Percentiles rank a stretch among this genome's conserved stretches.
These are phyloP conservation scores for Lepidothrix coronata DNA, from an alignment of 2,113 vertebrate species.

Conservation along the genomic window DNA sequence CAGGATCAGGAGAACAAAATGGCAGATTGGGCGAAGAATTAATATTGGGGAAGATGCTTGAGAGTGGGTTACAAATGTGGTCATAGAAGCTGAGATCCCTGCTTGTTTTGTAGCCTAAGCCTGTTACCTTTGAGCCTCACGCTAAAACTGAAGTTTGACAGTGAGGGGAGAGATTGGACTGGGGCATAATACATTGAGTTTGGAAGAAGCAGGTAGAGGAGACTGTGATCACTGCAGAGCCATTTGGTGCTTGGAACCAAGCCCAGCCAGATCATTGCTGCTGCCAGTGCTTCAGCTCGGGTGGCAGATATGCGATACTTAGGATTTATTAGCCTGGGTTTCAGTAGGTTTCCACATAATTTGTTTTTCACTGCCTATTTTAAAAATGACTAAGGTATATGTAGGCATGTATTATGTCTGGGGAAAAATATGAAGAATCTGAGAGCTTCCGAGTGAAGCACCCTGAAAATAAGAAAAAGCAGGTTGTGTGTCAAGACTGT, in stretches of 20 bases:
- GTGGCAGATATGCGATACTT: not conserved
- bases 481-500: fast-evolving
- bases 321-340: not conserved
- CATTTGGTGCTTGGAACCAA: constrained; percentile 17
- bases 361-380: not conserved
- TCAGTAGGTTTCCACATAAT: not conserved
- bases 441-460: not conserved
- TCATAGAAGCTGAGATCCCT: not conserved
- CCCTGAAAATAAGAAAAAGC: not conserved
- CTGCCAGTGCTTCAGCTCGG: not conserved
- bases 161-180: fast-evolving
- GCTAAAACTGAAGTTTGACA: not conserved
- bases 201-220: not conserved
- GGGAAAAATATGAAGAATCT: not conserved
- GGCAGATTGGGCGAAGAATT: not conserved
- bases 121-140: not conserved
- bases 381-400: not conserved
- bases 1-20: not conserved
- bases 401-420: not conserved
- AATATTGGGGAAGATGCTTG: not conserved
- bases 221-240: not conserved
- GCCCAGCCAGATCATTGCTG: not conserved
- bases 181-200: not conserved
- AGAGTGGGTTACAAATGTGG: not conserved
- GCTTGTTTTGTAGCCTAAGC: not conserved